Evolutionary conservation across 2,113 vertebrate genomes (phyloP), one percentile per base, ranked within the genome.

Genomic region (Silurus asotus): DNA sequence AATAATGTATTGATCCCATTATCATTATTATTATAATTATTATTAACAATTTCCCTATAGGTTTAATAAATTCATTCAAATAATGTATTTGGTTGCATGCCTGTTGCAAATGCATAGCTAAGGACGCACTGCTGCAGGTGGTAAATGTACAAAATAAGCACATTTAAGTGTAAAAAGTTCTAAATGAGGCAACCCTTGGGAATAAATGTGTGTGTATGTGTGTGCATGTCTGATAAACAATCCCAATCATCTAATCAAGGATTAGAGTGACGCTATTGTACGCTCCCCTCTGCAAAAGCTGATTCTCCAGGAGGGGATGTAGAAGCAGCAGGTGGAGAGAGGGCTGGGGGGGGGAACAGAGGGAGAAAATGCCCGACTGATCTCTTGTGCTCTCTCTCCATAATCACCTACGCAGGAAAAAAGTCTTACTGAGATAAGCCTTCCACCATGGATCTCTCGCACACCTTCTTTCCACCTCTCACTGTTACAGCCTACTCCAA

Each of bases 251-350:
- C 85, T 88, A 87, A 85, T 87, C 84, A 84, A 79, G 72, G 86
- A 90, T 89, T 87, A 85, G 85, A 85, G 45, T 56, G 77, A 88
- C 90, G 84, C 85, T 84, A 90, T 90, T 85, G 86, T 82, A 80
- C 51, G 75, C 79, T 55, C 76, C 85, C 64, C 80, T 79, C 85
- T 28, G 51, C 74, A 88, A 74, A 81, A 64, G 83, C 53, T 59
- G 51, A 61, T 77, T 62, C 65, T 56, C 51, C 55, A 79, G 76
- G 55, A 87, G 8, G n/a, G 28, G 14, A 56, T 61, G 61, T 72
- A 61, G 53, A 17, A 79, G 84, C 77, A 76, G 77, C 82, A 83
- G 64, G 85, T 74, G 79, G 65, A 25, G 58, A n/a, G 10, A 17
- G 59, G 37, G 37, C 2, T 37, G 37, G 37, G 37, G 37, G 37